phyloP scores from a whole-genome alignment of 2,888 invertebrate species.

The Drosophila trichaetosa region DNA sequence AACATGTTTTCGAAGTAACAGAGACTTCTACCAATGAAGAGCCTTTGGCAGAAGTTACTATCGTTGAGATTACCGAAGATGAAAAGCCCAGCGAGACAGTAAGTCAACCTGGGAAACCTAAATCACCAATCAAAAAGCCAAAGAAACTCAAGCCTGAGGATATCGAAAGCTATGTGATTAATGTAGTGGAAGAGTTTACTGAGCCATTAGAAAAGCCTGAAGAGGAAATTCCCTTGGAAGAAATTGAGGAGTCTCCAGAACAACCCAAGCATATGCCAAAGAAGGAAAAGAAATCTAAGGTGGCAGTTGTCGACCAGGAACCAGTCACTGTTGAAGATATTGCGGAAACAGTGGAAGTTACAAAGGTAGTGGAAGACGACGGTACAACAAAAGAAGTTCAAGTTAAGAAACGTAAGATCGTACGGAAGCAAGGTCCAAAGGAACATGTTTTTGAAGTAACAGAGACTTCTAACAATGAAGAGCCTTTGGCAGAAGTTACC shows the following conservation, averaged over 20 bases:
- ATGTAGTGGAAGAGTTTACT: slow-evolving; percentile 16
- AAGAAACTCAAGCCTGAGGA: slow-evolving; percentile 53
- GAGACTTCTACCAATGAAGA: not conserved
- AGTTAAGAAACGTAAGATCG: slow-evolving; percentile 84
- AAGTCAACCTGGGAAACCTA: slow-evolving; percentile 17
- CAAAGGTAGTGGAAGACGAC: slow-evolving; percentile 71
- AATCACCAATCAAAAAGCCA: slow-evolving; percentile 52
- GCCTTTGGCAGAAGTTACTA: not conserved
- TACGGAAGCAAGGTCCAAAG: slow-evolving; percentile 84
- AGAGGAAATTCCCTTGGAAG: not conserved
- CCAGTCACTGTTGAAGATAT: slow-evolving; percentile 56
- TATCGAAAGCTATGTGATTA: not conserved
- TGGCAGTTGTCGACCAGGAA: not conserved
- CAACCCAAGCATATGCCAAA: no score
- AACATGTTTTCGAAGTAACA: slow-evolving; percentile 81
- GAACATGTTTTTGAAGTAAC: slow-evolving; percentile 81
- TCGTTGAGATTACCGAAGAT: slow-evolving; percentile 30
- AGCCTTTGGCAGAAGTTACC: no score
- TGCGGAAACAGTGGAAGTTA: slow-evolving; percentile 72
- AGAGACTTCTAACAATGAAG: no score
- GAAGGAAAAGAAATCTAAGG: no score
- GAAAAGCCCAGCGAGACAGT: slow-evolving; percentile 40
- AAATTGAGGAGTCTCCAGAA: not conserved
- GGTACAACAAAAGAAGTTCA: slow-evolving; percentile 82
- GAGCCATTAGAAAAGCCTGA: slow-evolving; percentile 6